phyloP scores from a whole-genome alignment of 2,888 invertebrate species.

The Platycnemis pennipes region DNA sequence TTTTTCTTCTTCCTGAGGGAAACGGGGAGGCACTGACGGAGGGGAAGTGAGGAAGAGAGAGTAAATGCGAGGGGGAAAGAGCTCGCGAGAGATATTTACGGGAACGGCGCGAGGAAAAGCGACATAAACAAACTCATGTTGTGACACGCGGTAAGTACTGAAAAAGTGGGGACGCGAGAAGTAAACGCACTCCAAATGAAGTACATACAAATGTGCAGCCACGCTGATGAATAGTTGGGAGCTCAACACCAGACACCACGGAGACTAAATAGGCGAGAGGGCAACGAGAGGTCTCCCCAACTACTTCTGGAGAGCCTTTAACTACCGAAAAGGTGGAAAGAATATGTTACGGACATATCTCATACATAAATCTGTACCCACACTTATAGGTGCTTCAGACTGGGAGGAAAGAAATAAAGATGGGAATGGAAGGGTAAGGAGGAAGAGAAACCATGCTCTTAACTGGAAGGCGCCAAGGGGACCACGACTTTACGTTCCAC shows the following conservation, averaged over 20 bases:
- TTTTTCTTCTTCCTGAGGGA: too few relatives aligned
- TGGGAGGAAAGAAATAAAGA: too few relatives aligned
- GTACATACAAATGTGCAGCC: neutral
- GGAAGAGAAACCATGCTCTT: too few relatives aligned
- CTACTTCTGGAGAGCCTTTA: neutral
- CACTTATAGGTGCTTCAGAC: too few relatives aligned
- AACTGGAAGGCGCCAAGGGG: too few relatives aligned
- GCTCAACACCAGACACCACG: neutral
- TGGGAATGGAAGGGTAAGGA: too few relatives aligned
- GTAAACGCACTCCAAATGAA: neutral
- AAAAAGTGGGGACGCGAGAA: neutral
- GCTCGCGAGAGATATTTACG: neutral
- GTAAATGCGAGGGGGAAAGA: neutral
- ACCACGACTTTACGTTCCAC: too few relatives aligned
- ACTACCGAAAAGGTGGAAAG: too few relatives aligned
- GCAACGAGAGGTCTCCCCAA: neutral
- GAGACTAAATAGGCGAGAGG: neutral
- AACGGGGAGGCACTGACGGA: neutral
- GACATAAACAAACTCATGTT: conserved; percentile 17
- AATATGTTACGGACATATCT: too few relatives aligned
- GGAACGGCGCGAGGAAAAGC: neutral
- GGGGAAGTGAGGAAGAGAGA: neutral
- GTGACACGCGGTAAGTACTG: neutral
- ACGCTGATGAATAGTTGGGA: neutral
- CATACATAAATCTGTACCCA: too few relatives aligned